Evolutionary conservation across 2,888 invertebrate species (phyloP).

Genomic region (Agelastica alni): DNA sequence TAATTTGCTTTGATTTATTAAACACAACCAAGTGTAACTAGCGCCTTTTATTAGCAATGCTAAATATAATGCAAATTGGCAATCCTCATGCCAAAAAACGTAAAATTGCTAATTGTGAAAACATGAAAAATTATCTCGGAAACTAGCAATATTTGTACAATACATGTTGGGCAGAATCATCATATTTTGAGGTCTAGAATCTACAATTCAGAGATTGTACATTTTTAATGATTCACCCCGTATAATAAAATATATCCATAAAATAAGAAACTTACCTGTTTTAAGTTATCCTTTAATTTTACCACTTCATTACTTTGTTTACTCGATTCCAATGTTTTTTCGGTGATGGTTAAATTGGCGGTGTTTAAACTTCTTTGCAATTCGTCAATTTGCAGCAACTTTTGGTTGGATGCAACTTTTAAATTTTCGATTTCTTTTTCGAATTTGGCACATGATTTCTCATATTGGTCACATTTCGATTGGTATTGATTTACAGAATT

Average conservation of each 20-base stretch:
- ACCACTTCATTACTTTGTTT: slow-evolving; percentile 36
- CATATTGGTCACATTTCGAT: slow-evolving; percentile 22
- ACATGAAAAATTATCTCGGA: too few species aligned
- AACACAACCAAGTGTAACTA: too few species aligned
- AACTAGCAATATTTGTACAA: too few species aligned
- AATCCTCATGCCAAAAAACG: too few species aligned
- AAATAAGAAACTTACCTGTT: slow-evolving; percentile 31
- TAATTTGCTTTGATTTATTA: too few species aligned
- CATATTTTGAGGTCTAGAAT: too few species aligned
- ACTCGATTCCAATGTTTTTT: slow-evolving; percentile 32
- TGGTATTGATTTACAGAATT: slow-evolving; percentile 23
- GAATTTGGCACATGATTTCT: slow-evolving; percentile 25
- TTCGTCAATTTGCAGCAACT: slow-evolving; percentile 27
- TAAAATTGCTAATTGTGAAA: too few species aligned
- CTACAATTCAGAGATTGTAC: too few species aligned
- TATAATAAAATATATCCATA: neutral
- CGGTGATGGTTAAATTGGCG: neutral
- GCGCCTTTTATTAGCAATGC: too few species aligned
- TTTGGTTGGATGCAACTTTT: slow-evolving; percentile 26
- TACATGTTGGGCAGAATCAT: too few species aligned
- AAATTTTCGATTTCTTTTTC: slow-evolving; percentile 29
- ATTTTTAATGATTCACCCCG: too few species aligned
- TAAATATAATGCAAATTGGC: too few species aligned
- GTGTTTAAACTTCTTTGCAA: slow-evolving; percentile 16
- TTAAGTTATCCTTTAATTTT: slow-evolving; percentile 37